Base-by-base conservation (phyloP, 2,113 vertebrate species). In the Salvator merianae region DNA sequence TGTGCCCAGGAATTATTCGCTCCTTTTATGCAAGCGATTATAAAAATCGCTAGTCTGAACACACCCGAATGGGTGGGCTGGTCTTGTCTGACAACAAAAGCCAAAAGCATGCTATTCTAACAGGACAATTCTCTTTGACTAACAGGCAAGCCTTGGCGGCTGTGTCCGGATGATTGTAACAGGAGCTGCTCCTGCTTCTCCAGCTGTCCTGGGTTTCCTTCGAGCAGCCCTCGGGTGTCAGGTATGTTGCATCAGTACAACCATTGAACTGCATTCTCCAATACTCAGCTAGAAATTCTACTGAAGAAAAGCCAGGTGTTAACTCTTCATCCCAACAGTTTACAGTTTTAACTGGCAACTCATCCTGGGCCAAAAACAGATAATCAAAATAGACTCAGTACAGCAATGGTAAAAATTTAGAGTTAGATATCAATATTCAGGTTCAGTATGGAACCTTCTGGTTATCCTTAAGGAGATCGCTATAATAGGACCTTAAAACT, bases 91-190 rank as follows among this genome's bases (percentile, higher is more conserved):
- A 75, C 32, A 22, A 62, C 16, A 22, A 13, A 36, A 47, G 63
- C 16, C 40, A 28, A n/a, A 50, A 80, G 63, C 28, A 71, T 28
- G 18, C 24, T 50, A 13, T 34, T 24, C 59, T 3, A 18, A 24
- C 43, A 30, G 26, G 13, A 38, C 12, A 40, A 77, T 36, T 88
- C 20, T 69, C 32, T 59, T 77, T 72, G 0, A 86, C 28, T 22
- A 24, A 68, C 93, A 99, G 99, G 97, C 97, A 30, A 98, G 97
- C 79, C 96, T 99, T 1, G 99, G 99, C 0, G 99, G 98, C 0
- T 94, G 96, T 20, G 93, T 99, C 77, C 96, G 99, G 77, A 99
- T 99, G 99, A 99, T 99, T 5, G 97, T 99, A 24, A 99, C 98
- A 0, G 99, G 99, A 8, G 98, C 98, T 7, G 99, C 99, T 55